Evolutionary conservation across 1,140 invertebrate species (phyloP), one percentile per base, ranked within the genome.

Genomic region (Chironomus tepperi): DNA sequence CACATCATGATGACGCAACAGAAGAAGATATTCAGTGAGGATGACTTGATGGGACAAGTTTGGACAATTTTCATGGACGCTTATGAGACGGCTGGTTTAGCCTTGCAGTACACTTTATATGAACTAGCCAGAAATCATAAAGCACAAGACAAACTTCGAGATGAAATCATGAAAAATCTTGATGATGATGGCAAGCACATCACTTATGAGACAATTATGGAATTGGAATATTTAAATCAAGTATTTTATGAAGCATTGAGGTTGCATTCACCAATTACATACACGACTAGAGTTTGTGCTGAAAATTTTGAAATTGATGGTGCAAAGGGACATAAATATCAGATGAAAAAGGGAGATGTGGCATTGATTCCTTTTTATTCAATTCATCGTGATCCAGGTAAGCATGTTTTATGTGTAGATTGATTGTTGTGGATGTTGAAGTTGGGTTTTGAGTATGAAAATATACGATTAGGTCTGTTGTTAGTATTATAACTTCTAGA

Each of bases 301-400:
- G 65, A 75, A 65, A 70, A 73, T 18, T 21, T 10, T 67, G 75
- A 74, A 15, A 16, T 77, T 8, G 74, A 43, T 12, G 74, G 74
- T 75, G 43, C 16, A 18, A 75, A 76, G 43, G 73, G 73, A 47
- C 73, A 75, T 12, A 34, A 47, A 42, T 67, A 77, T 18, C 15
- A 77, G 2, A 47, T 84, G 10, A 77, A 81, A 24, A 79, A 79
- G 43, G 81, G 78, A 0, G 65, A 76, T 7, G 75, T 77, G 0
- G 74, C 83, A 8, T 75, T 79, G 16, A 73, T 84, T 7, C 82
- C 83, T 0, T 75, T 81, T 7, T 79, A 79, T 73, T 76, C 77
- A 8, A 24, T 84, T 2, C 82, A 84, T 67, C 76, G 77, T 72
- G 83, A 89, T 76, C 79, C 83, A 3, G 79, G 85, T 70, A 18